Evolutionary conservation across 2,888 invertebrate species (phyloP).

Genomic region (Cremastinae sp.): DNA sequence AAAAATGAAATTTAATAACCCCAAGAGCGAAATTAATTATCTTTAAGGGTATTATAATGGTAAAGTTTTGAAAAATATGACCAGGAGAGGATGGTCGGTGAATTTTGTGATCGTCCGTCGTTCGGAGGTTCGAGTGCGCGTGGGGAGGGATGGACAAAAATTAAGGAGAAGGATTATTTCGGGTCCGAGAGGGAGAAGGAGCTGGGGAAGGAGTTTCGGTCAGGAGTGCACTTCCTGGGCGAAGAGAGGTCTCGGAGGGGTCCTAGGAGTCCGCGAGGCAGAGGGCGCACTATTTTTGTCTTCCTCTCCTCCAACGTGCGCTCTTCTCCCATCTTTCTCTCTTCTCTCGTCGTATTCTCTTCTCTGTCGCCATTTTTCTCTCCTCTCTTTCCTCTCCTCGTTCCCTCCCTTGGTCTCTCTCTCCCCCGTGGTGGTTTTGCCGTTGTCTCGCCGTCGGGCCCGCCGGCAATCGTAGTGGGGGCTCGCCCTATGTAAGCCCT

Average conservation of each 20-base stretch:
- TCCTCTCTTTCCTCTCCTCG: slow-evolving; percentile 37
- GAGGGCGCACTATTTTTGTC: slow-evolving; percentile 74
- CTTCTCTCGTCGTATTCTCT: slow-evolving; percentile 26
- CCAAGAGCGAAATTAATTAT: no score
- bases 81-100: no score
- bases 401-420: slow-evolving; percentile 28
- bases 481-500: slow-evolving; percentile 80
- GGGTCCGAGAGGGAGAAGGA: slow-evolving; percentile 31
- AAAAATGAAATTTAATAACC: no score
- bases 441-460: slow-evolving; percentile 45
- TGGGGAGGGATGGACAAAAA: no score
- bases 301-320: slow-evolving; percentile 68
- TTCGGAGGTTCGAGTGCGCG: slow-evolving; percentile 13
- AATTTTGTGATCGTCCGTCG: no score
- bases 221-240: slow-evolving; percentile 74
- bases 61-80: no score
- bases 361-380: slow-evolving; percentile 24
- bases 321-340: slow-evolving; percentile 23
- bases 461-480: slow-evolving; percentile 74
- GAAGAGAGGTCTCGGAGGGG: slow-evolving; percentile 58
- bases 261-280: slow-evolving; percentile 48
- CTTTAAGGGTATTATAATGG: no score
- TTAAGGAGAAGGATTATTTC: slow-evolving; percentile 11
- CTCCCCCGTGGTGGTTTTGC: slow-evolving; percentile 42
- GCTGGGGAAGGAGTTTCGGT: slow-evolving; percentile 40